Evolutionary conservation across 2,113 vertebrate genomes (phyloP).

Genomic region (Dasyurus viverrinus): DNA sequence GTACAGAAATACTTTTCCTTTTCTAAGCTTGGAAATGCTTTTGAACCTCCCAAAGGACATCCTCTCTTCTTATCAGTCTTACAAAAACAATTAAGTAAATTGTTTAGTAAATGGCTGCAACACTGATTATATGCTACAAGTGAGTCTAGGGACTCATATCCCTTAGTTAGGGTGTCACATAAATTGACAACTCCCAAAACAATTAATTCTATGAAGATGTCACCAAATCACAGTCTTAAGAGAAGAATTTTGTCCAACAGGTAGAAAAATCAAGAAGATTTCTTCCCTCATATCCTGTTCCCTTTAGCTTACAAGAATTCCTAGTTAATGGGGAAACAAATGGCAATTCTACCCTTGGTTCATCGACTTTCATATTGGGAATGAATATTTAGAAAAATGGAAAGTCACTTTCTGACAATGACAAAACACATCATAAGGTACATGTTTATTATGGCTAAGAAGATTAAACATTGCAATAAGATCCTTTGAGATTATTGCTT

Average conservation of each 20-base stretch:
- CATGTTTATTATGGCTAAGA: background rate
- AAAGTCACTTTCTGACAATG: background rate
- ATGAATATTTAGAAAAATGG: background rate
- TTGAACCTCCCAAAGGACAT: background rate
- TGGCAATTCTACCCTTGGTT: background rate
- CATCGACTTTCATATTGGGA: background rate
- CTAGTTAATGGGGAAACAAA: background rate
- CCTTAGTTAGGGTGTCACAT: background rate
- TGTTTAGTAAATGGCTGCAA: background rate
- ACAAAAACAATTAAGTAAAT: background rate
- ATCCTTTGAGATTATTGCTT: background rate
- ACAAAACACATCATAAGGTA: background rate
- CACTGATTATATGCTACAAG: background rate
- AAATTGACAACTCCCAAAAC: background rate
- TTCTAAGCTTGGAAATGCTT: background rate
- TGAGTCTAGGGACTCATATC: conserved; percentile 5
- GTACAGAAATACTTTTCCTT: background rate
- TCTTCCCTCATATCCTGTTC: background rate
- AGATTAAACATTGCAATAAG: background rate
- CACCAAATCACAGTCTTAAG: conserved; percentile 3
- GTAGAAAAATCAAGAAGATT: background rate
- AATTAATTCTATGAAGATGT: background rate
- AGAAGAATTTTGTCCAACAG: background rate
- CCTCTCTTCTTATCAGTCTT: background rate
- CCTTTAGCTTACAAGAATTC: background rate